A percentile compares a stretch with the other conserved stretches of the same genome.
Conservation (phyloP, 2,888 invertebrate species). For the Pollenia amentaria region DNA sequence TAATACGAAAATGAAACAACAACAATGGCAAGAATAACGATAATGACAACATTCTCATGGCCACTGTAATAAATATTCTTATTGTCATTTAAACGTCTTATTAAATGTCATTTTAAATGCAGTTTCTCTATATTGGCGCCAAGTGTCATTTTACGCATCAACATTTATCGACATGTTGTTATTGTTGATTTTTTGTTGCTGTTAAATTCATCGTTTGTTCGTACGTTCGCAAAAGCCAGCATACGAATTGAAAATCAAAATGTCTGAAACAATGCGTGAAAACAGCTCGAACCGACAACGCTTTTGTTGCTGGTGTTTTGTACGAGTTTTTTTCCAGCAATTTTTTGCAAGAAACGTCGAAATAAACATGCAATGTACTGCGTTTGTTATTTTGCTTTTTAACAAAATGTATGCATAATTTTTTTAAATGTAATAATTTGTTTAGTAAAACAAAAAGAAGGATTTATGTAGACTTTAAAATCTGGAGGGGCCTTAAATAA, state of each 20-base stretch:
- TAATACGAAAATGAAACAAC: constrained; percentile 41
- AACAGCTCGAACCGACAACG: constrained; percentile 70
- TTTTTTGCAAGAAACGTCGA: constrained; percentile 22
- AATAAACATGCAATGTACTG: constrained; percentile 50
- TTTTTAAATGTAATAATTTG: constrained; percentile 70
- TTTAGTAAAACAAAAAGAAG: constrained; percentile 19
- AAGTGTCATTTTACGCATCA: constrained; percentile 78
- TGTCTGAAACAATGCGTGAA: constrained; percentile 74
- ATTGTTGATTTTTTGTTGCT: constrained; percentile 41
- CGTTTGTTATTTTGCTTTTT: constrained; percentile 3
- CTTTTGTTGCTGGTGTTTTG: constrained; percentile 37
- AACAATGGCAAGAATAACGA: constrained; percentile 48
- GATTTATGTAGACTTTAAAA: no score
- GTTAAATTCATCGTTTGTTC: constrained; percentile 18
- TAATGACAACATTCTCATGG: constrained; percentile 71
- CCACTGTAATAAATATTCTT: constrained; percentile 75
- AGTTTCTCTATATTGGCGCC: constrained; percentile 78
- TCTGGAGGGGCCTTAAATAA: constrained; percentile 11
- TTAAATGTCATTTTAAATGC: constrained; percentile 77
- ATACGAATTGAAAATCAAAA: constrained; percentile 58
- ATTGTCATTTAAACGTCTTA: constrained; percentile 78
- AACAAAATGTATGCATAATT: constrained; percentile 71
- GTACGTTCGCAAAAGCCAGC: not conserved
- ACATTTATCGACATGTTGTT: constrained; percentile 71
- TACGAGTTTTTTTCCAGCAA: constrained; percentile 13